These are phyloP conservation scores for Troides helena DNA, from an alignment of 2,888 invertebrate species.

Conservation along the genomic window DNA sequence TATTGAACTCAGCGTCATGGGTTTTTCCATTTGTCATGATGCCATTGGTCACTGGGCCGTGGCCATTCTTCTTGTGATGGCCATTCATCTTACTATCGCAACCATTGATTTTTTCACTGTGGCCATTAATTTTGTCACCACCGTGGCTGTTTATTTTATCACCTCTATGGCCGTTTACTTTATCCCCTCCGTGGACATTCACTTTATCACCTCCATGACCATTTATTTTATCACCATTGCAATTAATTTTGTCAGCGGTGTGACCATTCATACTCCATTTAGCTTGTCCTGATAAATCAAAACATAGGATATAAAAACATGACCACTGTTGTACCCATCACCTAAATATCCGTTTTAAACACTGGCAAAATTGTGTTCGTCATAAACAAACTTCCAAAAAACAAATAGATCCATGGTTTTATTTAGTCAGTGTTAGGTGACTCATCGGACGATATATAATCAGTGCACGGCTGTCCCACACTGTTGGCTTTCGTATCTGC, in stretches of 20 bases:
- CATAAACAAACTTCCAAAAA: conserved; percentile 35
- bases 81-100: conserved; percentile 36
- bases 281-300: conserved; percentile 69
- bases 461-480: conserved; percentile 57
- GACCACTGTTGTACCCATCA: conserved; percentile 48
- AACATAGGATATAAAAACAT: conserved; percentile 52
- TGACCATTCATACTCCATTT: conserved; percentile 44
- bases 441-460: conserved; percentile 56
- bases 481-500: conserved; percentile 62
- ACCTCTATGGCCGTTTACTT: conserved; percentile 42
- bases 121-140: conserved; percentile 43
- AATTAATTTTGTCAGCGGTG: conserved; percentile 42
- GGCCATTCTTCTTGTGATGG: conserved; percentile 37
- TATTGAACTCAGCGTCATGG: conserved; percentile 44
- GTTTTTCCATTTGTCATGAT: conserved; percentile 39
- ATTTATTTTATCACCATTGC: conserved; percentile 44
- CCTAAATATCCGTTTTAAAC: conserved; percentile 42
- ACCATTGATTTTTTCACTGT: conserved; percentile 36
- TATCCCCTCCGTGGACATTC: conserved; percentile 39
- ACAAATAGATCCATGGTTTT: conserved; percentile 43
- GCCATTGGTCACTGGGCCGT: conserved; percentile 39
- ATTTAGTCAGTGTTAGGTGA: conserved; percentile 55
- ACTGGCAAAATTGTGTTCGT: conserved; percentile 72
- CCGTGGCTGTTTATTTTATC: conserved; percentile 46
- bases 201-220: conserved; percentile 44